phyloP scores from a whole-genome alignment of 2,797 vertebrate genomes.

The Hemitrygon akajei region DNA sequence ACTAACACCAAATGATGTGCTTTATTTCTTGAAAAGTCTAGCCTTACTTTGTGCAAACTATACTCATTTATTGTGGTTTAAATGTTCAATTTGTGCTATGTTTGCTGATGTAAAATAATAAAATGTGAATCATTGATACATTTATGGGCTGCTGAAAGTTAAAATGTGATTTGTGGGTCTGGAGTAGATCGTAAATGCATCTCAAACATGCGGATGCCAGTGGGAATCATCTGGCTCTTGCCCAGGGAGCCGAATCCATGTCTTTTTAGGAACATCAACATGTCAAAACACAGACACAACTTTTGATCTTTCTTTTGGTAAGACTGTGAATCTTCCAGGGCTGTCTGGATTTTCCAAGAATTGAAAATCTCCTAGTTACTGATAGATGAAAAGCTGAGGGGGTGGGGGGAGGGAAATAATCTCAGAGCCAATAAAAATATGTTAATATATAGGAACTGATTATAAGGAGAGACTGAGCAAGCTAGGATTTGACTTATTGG shows the following conservation, averaged over 20 bases:
- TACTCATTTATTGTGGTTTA: neutral
- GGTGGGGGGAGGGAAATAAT: neutral
- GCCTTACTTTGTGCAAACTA: neutral
- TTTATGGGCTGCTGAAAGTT: neutral
- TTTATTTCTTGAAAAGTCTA: neutral
- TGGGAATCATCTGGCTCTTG: neutral
- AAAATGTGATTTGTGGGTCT: neutral
- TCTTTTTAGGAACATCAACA: neutral
- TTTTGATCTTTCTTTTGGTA: neutral
- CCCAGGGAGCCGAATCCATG: neutral
- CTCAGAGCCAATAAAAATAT: neutral
- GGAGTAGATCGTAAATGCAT: too few relatives aligned
- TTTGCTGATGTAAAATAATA: slow-evolving; percentile 37
- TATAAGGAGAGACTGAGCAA: too few relatives aligned
- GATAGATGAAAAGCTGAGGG: neutral
- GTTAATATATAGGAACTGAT: too few relatives aligned
- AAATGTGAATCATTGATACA: slow-evolving; percentile 35
- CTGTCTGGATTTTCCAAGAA: neutral
- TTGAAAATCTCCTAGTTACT: too few relatives aligned
- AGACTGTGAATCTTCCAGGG: neutral
- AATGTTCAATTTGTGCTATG: slow-evolving; percentile 1
- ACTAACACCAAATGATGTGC: neutral
- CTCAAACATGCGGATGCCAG: neutral
- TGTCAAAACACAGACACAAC: neutral
- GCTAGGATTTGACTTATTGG: neutral